A percentile compares a stretch with the other conserved stretches of the same genome.
Evolutionary conservation across 2,797 vertebrate species (phyloP).

Genomic region (Scarus forsteni): DNA sequence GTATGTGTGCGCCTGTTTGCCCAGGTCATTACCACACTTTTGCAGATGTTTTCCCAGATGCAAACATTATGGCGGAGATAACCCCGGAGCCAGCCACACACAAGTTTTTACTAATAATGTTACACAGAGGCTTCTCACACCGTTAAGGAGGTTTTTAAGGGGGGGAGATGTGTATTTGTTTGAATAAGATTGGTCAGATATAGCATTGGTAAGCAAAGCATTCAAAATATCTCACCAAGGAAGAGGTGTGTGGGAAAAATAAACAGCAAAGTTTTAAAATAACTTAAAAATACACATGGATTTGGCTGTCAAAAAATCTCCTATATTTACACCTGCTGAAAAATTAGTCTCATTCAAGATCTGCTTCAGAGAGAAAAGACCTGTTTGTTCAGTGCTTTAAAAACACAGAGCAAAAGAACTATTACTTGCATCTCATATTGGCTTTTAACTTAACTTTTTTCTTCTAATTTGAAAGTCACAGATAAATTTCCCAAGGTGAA

Average conservation of each 20-base stretch:
- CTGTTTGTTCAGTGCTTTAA: background rate
- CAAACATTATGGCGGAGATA: conserved; percentile 48
- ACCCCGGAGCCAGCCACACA: conserved; percentile 37
- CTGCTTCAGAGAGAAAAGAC: conserved; percentile 28
- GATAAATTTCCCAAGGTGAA: too few species aligned
- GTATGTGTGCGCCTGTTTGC: conserved; percentile 33
- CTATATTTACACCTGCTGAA: conserved; percentile 40
- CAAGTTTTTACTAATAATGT: conserved; percentile 30
- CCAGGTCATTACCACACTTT: conserved; percentile 56
- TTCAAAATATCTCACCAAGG: conserved; percentile 38
- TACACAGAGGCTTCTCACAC: conserved; percentile 28
- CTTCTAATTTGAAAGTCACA: too few species aligned
- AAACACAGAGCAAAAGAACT: background rate
- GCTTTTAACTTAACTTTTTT: too few species aligned
- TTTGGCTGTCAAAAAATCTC: conserved; percentile 3
- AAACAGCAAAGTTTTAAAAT: conserved; percentile 36
- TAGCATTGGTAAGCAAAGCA: conserved; percentile 15
- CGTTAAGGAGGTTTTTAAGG: conserved; percentile 16
- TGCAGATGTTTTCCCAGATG: conserved; percentile 67
- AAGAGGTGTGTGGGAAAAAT: conserved; percentile 41
- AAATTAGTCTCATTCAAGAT: conserved; percentile 11
- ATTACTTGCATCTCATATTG: too few species aligned
- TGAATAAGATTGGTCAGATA: conserved; percentile 50
- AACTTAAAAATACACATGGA: conserved; percentile 22
- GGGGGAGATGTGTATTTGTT: conserved; percentile 46